phyloP scores from a whole-genome alignment of 2,888 invertebrate species.

The Desoria tigrina region DNA sequence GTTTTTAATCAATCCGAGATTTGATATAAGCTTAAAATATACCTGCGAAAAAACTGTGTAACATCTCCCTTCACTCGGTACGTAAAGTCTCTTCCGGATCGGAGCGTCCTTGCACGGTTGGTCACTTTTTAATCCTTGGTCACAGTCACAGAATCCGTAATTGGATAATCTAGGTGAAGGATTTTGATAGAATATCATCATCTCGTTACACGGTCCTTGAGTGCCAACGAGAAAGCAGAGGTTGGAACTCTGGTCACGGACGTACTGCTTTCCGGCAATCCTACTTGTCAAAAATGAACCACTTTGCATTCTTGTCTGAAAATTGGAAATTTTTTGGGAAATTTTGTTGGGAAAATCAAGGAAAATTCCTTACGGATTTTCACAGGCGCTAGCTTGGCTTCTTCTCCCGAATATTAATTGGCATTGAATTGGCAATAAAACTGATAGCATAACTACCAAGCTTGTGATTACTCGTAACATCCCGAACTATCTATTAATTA shows the following conservation, averaged over 20 bases:
- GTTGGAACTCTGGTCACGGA: slow-evolving; percentile 13
- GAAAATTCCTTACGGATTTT: neutral
- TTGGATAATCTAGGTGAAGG: slow-evolving; percentile 18
- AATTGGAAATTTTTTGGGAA: too few relatives aligned
- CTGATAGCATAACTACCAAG: too few relatives aligned
- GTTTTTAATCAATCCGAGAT: too few relatives aligned
- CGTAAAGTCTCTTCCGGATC: slow-evolving; percentile 28
- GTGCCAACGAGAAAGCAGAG: slow-evolving; percentile 26
- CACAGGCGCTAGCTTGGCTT: neutral
- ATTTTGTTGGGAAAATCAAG: neutral
- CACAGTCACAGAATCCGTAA: slow-evolving; percentile 42
- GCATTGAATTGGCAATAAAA: neutral
- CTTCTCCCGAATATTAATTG: neutral
- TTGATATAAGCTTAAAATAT: neutral
- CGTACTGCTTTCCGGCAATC: neutral
- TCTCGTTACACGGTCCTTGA: slow-evolving; percentile 31
- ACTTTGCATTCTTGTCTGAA: too few relatives aligned
- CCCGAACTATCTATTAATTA: too few relatives aligned
- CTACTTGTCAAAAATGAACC: too few relatives aligned
- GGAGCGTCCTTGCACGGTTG: slow-evolving; percentile 29
- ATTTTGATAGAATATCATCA: slow-evolving; percentile 38
- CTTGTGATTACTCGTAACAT: too few relatives aligned
- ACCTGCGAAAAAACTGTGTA: slow-evolving; percentile 36
- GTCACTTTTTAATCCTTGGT: slow-evolving; percentile 29
- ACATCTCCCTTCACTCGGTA: slow-evolving; percentile 18